phyloP scores from a whole-genome alignment of 2,113 vertebrate genomes.

The Elephas maximus region DNA sequence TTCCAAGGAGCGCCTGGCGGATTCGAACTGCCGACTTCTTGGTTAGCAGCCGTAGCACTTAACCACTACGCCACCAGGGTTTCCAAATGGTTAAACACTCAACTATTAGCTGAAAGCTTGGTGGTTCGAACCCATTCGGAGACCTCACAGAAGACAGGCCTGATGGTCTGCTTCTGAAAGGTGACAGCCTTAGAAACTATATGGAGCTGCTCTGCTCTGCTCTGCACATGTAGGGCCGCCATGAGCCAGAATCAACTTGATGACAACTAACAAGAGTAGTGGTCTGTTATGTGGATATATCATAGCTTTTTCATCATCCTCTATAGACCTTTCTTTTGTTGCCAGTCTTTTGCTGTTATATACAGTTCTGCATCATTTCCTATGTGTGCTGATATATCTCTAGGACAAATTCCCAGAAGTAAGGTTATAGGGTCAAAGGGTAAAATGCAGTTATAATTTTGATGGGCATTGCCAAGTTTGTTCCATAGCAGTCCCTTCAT shows the following conservation, averaged over 20 bases:
- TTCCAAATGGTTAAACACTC: background rate
- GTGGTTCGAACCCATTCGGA: background rate
- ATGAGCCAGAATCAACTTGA: background rate
- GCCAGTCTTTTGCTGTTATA: background rate
- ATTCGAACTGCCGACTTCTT: no score
- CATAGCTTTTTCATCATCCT: conserved; percentile 11
- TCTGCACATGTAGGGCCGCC: background rate
- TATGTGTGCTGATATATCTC: conserved; percentile 7
- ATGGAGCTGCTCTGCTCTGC: background rate
- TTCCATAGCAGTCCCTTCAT: background rate
- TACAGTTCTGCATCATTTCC: background rate
- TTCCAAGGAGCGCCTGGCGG: no score
- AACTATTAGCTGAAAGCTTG: background rate
- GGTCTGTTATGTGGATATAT: background rate
- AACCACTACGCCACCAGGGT: no score
- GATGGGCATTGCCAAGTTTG: background rate
- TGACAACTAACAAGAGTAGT: background rate
- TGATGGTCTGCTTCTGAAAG: background rate
- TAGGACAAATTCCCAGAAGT: background rate
- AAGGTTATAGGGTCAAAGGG: background rate
- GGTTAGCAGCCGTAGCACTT: no score
- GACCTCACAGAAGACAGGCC: background rate
- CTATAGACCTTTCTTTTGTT: background rate
- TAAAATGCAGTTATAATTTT: conserved; percentile 43
- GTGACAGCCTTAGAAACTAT: background rate